Conservation (phyloP, 2,113 vertebrate genomes). For the Motacilla tschutschensis region DNA sequence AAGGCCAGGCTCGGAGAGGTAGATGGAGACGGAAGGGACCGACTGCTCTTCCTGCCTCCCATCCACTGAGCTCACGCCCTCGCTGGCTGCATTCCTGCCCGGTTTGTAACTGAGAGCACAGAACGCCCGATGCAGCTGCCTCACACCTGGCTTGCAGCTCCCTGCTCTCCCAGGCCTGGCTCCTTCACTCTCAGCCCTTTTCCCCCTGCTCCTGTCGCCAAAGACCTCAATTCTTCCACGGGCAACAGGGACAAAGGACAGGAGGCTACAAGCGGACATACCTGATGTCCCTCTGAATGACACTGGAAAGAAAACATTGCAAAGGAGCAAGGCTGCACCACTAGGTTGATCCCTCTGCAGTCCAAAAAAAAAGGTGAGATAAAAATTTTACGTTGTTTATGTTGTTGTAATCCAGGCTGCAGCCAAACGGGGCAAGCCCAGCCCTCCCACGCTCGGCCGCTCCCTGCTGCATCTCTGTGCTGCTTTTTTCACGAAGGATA, state of each 20-base stretch:
- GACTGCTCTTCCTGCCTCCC: constrained; percentile 26
- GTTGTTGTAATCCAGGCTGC: neutral
- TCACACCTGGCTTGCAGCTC: neutral
- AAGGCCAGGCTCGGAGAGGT: neutral
- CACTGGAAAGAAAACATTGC: accelerated
- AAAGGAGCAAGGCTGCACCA: accelerated
- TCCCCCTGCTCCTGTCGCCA: accelerated
- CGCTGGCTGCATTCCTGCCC: neutral
- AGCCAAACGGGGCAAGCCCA: neutral
- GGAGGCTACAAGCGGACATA: neutral
- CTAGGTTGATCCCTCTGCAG: neutral
- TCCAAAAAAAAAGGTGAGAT: neutral
- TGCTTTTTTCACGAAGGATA: neutral
- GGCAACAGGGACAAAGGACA: accelerated
- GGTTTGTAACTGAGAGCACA: neutral
- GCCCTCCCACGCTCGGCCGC: accelerated
- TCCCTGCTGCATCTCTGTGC: neutral
- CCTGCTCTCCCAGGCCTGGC: neutral
- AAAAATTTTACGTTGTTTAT: neutral
- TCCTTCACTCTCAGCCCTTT: neutral
- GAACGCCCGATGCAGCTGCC: accelerated
- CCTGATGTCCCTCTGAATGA: neutral
- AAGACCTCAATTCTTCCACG: neutral
- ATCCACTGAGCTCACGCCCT: constrained; percentile 23
- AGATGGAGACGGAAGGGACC: neutral